Percentiles rank a stretch among this genome's conserved stretches.
Evolutionary conservation across 2,888 invertebrate genomes (phyloP).

Genomic region (Trypoxylon attenuatum): DNA sequence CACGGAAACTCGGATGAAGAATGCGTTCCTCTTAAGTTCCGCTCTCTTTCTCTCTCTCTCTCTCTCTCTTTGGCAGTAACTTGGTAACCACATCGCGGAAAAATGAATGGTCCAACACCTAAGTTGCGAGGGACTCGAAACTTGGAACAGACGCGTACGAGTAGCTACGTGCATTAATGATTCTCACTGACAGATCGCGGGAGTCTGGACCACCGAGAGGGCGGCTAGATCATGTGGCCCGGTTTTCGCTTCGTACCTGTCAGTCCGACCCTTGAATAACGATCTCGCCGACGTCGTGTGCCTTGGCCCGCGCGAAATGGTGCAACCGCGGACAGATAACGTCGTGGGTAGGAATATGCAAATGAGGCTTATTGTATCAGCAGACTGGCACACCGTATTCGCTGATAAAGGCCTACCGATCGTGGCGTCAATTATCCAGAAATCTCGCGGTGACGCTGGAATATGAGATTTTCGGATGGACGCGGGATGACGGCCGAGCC

Average conservation of each 20-base stretch:
- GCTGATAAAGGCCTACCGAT: slow-evolving; percentile 36
- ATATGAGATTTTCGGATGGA: slow-evolving; percentile 4
- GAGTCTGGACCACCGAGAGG: slow-evolving; percentile 20
- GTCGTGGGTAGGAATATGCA: slow-evolving; percentile 53
- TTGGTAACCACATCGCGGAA: too few relatives aligned
- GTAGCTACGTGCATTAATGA: slow-evolving; percentile 45
- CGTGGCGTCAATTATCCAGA: slow-evolving; percentile 38
- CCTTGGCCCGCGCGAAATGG: slow-evolving; percentile 48
- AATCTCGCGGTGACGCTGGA: slow-evolving; percentile 14
- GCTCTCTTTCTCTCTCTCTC: too few relatives aligned
- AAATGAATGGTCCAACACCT: slow-evolving; percentile 13
- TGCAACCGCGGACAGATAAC: slow-evolving; percentile 55
- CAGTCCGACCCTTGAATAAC: slow-evolving; percentile 54
- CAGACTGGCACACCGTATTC: slow-evolving; percentile 20
- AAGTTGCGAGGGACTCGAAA: slow-evolving; percentile 16
- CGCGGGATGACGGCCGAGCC: background rate
- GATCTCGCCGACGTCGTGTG: slow-evolving; percentile 51
- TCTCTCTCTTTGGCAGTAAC: too few relatives aligned
- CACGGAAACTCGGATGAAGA: too few relatives aligned
- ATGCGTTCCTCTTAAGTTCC: too few relatives aligned
- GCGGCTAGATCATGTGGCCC: slow-evolving; percentile 35
- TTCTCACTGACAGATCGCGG: slow-evolving; percentile 19
- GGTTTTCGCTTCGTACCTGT: slow-evolving; percentile 44
- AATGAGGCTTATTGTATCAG: slow-evolving; percentile 52
- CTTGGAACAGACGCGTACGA: background rate